Evolutionary conservation across 1,140 invertebrate species (phyloP), one percentile per base, ranked within the genome.

Genomic region (Temnothorax longispinosus): DNA sequence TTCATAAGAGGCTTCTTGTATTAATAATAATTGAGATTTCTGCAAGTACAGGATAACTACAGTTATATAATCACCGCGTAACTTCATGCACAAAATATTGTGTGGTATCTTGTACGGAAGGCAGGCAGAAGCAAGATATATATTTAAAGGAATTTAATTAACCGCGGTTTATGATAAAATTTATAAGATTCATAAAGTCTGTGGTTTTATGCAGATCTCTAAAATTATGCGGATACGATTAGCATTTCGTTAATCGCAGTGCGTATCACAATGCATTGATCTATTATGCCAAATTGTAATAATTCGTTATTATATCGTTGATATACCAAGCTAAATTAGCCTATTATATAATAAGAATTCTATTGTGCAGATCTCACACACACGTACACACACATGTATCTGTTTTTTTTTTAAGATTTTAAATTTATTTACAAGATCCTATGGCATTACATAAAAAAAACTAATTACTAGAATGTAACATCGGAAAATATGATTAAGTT

Each of bases 141-240:
- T 2, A 50, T 84, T 62, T 56, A 21, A 21, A 56, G 62, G 4
- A 27, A 80, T 54, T 54, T 84, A 60, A 82, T 82, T 74, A 58
- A 74, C 6, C 5, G 15, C 1, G 27, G 27, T 50, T 38, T 44
- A 32, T 38, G 6, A 58, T 47, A 41, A 41, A 72, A 35, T 27
- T 27, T 27, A 27, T 44, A 5, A 60, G n/a, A 69, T 69, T 38
- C 13, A 74, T 50, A 50, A 75, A 50, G 2, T 38, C 2, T 75
- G n/a, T 1, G 13, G 0, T 50, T 84, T 84, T 60, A 32, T 11
- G 18, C 8, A 27, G 15, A 72, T 75, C 18, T 60, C 41, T 38
- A 13, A 38, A 47, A 18, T 62, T 38, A 74, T 50, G 56, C 13
- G 21, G 5, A 38, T 52, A 18, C 15, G 38, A 18, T 60, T 47